Evolutionary conservation across 1,140 invertebrate genomes (phyloP).

Genomic region (Pogonomyrmex barbatus): DNA sequence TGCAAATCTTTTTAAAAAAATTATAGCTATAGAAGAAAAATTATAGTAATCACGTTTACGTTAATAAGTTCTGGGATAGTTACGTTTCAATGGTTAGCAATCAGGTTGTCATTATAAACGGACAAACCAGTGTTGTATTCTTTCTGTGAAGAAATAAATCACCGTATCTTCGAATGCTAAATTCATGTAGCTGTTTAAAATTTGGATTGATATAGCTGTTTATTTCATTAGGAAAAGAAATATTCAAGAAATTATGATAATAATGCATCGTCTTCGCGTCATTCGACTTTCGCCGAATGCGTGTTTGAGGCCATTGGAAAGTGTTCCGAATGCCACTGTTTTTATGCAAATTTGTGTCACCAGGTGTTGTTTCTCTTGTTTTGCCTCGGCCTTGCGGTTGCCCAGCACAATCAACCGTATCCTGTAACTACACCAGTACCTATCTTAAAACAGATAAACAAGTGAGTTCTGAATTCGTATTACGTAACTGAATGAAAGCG

Average conservation of each 20-base stretch:
- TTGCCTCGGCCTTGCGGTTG: conserved; percentile 75
- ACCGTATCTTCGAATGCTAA: not conserved
- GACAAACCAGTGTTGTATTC: not conserved
- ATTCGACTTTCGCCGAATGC: conserved; percentile 21
- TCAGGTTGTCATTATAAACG: not conserved
- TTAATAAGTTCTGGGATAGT: not conserved
- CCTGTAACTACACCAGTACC: conserved; percentile 90
- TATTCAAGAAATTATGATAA: not conserved
- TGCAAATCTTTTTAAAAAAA: not conserved
- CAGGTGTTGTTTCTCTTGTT: conserved; percentile 78
- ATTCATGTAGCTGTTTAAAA: not conserved
- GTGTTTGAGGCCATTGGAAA: conserved; percentile 65
- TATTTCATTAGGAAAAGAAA: conserved; percentile 6
- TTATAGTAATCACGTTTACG: not conserved
- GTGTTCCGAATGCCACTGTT: conserved; percentile 53
- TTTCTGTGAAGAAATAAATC: not conserved
- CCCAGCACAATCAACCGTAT: conserved; percentile 79
- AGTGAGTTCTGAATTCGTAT: conserved; percentile 75
- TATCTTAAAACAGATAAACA: conserved; percentile 94
- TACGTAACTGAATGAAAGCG: conserved; percentile 15
- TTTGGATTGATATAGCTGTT: not conserved
- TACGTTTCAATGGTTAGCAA: not conserved
- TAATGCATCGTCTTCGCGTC: conserved; percentile 3
- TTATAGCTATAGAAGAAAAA: not conserved
- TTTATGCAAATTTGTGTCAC: conserved; percentile 65